Base-by-base conservation (phyloP, 2,888 invertebrate genomes). In the Drosophila nigricruria region DNA sequence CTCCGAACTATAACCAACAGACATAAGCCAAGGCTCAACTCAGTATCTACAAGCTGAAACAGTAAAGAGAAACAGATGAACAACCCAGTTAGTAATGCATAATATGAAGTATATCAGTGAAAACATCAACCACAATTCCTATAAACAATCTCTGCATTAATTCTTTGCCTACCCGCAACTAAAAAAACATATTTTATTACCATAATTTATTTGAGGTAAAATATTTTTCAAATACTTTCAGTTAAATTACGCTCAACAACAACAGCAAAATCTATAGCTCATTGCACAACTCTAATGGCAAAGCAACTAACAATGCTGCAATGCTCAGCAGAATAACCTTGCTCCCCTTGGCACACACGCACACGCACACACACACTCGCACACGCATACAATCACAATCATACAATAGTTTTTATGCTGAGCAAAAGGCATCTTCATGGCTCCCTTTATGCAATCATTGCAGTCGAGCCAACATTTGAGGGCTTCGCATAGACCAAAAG, bases 361-460 rank as follows among this genome's bases (percentile, higher is more conserved):
- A 56, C 56, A 23, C 45, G 54, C 25, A 42, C 34, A 47, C 52
- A 47, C 45, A 58, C 52, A 43, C 20, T 61, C 32, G 9, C 34
- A 34, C 8, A 57, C 56, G 67, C 66, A 81, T 43, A 78, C 49
- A 27, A 10, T 47, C 30, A 32, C 49, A 59, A 20, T 43, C 50
- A 42, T 30, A 79, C 64, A 84, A 81, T 76, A 70, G 57, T 47
- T 73, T 78, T 73, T 56, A 78, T 64, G 53, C 50, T 47, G 50
- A 54, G 66, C 38, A 52, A 65, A 65, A 62, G 59, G 65, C 79
- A 68, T 72, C 72, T 64, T 64, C 67, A 78, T 65, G 59, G 62
- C 67, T 70, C 61, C 20, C 76, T 84, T 84, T 82, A 84, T 82
- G 80, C 82, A 84, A 84, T 84, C 82, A 84, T 87, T 68, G 73